Percentiles rank a stretch among this genome's conserved stretches.
Evolutionary conservation across 1,140 invertebrate species (phyloP).

Genomic region (Ceratitis capitata): DNA sequence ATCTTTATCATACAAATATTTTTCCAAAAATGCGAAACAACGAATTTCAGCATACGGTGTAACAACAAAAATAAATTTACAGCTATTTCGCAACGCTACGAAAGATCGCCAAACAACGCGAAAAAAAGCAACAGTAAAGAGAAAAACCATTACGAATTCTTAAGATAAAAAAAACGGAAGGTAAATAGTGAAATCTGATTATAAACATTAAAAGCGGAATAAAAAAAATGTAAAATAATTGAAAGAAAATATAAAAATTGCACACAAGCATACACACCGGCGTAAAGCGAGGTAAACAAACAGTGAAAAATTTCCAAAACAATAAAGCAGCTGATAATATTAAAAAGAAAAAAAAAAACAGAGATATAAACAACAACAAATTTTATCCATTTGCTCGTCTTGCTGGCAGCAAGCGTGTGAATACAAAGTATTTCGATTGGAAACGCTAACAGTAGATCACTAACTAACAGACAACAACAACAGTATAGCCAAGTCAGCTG

Average conservation of each 20-base stretch:
- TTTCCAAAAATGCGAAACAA: background rate
- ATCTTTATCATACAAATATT: too few species aligned
- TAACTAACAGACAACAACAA: background rate
- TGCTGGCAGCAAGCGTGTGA: background rate
- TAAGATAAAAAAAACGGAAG: slow-evolving; percentile 3
- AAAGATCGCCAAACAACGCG: background rate
- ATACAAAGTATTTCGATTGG: background rate
- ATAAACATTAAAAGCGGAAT: background rate
- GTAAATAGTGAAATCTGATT: background rate
- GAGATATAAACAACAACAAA: background rate
- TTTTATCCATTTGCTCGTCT: background rate
- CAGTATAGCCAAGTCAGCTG: background rate
- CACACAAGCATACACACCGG: background rate
- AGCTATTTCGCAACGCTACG: background rate
- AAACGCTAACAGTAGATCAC: background rate
- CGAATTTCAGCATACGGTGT: background rate
- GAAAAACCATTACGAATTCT: background rate
- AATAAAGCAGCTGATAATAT: background rate
- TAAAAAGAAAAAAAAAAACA: background rate
- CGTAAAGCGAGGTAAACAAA: background rate
- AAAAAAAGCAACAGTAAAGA: background rate
- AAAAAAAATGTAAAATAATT: background rate
- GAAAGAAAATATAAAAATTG: background rate
- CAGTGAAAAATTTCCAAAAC: background rate
- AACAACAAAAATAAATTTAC: background rate